A percentile compares a stretch with the other conserved stretches of the same genome.
phyloP scores from a whole-genome alignment of 2,797 vertebrate genomes.

The Artibeus lituratus region DNA sequence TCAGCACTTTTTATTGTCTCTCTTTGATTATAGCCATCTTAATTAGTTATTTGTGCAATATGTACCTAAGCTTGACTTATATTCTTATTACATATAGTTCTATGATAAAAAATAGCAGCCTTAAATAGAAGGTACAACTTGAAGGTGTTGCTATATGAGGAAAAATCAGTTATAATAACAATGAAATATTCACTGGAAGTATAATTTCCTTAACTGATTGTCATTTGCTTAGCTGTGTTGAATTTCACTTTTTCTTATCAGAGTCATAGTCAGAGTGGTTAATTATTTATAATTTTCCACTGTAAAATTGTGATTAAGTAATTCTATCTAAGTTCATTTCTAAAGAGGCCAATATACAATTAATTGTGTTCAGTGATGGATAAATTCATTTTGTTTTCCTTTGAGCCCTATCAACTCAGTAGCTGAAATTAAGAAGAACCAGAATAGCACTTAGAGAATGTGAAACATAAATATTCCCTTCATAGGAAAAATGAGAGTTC shows the following conservation, averaged over 20 bases:
- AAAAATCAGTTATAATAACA: background rate
- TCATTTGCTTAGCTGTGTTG: conserved; percentile 19
- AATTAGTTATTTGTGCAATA: background rate
- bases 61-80: background rate
- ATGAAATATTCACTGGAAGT: background rate
- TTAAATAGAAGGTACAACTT: background rate
- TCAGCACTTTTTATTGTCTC: background rate
- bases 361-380: conserved; percentile 63
- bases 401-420: conserved; percentile 42
- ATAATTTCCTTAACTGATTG: conserved; percentile 54
- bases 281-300: conserved; percentile 66
- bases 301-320: conserved; percentile 61
- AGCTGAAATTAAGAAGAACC: conserved; percentile 62
- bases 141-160: background rate
- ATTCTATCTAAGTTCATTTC: conserved; percentile 52
- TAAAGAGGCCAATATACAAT: conserved; percentile 60
- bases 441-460: conserved; percentile 45
- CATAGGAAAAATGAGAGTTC: background rate
- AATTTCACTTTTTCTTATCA: conserved; percentile 62
- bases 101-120: background rate
- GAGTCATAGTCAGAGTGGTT: conserved; percentile 21
- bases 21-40: background rate
- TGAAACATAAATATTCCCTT: background rate
- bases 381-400: conserved; percentile 72
- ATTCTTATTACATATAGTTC: background rate